Percentiles rank a stretch among this genome's conserved stretches.
These are phyloP conservation scores for Aurelia aurita complex sp. Pacific DNA, from an alignment of 30 jellyfish, hydroid and myxozoan species.

Conservation along the genomic window DNA sequence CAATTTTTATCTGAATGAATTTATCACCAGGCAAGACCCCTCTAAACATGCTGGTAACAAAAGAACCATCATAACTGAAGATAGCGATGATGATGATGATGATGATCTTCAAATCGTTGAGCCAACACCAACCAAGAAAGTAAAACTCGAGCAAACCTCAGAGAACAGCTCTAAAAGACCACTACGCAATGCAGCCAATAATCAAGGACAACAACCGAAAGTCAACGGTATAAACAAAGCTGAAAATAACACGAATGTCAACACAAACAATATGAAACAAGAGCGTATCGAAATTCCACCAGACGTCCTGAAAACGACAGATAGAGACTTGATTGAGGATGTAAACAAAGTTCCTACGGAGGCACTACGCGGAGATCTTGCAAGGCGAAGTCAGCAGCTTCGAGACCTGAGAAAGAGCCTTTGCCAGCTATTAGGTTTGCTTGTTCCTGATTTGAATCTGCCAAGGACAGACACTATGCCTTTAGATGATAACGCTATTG, in stretches of 20 bases:
- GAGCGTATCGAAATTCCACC: neutral
- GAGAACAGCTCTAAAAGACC: too few species aligned
- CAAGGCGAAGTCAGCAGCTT: constrained; percentile 84
- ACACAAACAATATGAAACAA: neutral
- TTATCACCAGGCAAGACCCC: too few species aligned
- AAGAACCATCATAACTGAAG: too few species aligned
- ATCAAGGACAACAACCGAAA: neutral
- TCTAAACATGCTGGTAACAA: too few species aligned
- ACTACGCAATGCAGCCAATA: too few species aligned
- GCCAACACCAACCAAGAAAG: constrained; percentile 12
- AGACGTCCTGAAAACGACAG: constrained; percentile 9
- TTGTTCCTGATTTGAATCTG: constrained; percentile 72
- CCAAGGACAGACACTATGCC: constrained; percentile 69
- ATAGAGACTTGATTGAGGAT: constrained; percentile 46
- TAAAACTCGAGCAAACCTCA: neutral
- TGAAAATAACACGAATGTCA: neutral
- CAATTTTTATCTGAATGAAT: too few species aligned
- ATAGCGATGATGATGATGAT: neutral
- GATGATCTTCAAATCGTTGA: constrained; percentile 35
- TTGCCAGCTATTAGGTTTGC: constrained; percentile 69
- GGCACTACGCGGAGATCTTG: constrained; percentile 12
- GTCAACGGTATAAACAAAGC: neutral
- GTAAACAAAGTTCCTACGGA: constrained; percentile 29
- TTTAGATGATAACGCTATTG: constrained; percentile 77
- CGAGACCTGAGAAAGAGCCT: constrained; percentile 82